Evolutionary conservation across 1,140 invertebrate species (phyloP), one percentile per base, ranked within the genome.

Genomic region (Pararge aegeria): DNA sequence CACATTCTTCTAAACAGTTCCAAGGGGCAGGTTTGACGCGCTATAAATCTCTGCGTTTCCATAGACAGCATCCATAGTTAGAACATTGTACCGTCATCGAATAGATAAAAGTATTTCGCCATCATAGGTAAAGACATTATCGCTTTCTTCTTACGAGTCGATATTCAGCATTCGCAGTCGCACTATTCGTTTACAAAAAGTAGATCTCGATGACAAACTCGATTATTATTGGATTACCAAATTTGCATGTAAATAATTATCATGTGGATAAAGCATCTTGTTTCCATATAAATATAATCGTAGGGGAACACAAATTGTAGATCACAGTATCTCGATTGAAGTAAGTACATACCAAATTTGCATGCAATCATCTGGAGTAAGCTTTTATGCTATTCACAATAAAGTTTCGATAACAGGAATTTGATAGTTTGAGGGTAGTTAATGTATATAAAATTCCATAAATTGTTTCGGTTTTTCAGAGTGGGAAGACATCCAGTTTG

Each of bases 1-100:
- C 80, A 87, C 76, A 66, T 86, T 89, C 83, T 85, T 84, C 83
- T 89, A 86, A 84, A 76, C 74, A 73, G 57, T 69, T 69, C 64
- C 73, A 65, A 55, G 78, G 80, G 78, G 74, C 78, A 90, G 87
- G 87, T 89, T 87, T 87, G 86, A 79, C 64, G 71, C 69, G 72
- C 48, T 61, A 66, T 67, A n/a, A n/a, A 62, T 68, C 49, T 66
- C 66, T 75, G 72, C 70, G 76, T 70, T 78, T 75, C 53, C 60
- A 78, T 84, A 85, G 78, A 77, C 53, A 64, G 73, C 77, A 78
- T 81, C 69, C 66, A 79, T 83, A 80, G 75, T 74, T 85, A 81
- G 80, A 44, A 68, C 70, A 69, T 66, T 67, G 65, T 68, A 67
- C 42, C 61, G 60, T 64, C 61, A 78, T 80, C 66, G 69, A 65